Evolutionary conservation across 2,888 invertebrate genomes (phyloP), one percentile per base, ranked within the genome.

Genomic region (Hololepta plana): DNA sequence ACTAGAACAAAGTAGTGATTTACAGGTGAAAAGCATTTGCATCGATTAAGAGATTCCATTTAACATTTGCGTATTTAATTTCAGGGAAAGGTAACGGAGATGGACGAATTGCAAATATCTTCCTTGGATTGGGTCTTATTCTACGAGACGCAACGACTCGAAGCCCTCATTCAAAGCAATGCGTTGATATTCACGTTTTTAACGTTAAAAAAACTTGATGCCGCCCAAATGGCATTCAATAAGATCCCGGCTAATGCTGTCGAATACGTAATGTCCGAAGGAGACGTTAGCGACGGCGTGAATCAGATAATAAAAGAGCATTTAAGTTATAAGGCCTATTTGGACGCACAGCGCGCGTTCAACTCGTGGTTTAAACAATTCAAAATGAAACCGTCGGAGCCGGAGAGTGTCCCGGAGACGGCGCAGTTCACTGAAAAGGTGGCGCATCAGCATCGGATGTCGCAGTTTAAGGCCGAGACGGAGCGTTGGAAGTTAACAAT

Each of bases 91-190:
- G 26, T 77, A 10, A 74, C 72, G 1, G 64, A 65, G 40, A 63
- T 66, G 16, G 85, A 87, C 49, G 54, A 67, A 29, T 64, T 65
- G 32, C 77, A 77, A 51, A 76, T 84, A 25, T 67, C 67, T 15
- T 67, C 85, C 1, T 57, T 93, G 2, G 90, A 91, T 48, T 91
- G 90, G 87, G 54, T 93, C 5, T 64, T 76, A 12, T 75, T 85
- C 41, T 72, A 85, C 43, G 64, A 69, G 8, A 61, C 69, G 24
- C 88, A 90, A 51, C 55, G 75, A 20, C 65, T 71, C 19, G 90
- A 90, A 53, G 75, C 82, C 6, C 47, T 93, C 12, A 72, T 73
- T 63, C 75, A 91, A 46, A 72, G 81, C n/a, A 91, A 91, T 60
- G 73, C 82, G 9, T 65, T 93, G 47, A 76, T 90, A 43, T 70